These are phyloP conservation scores for Tolypeutes matacus DNA, from an alignment of 2,797 vertebrate genomes.

Conservation along the genomic window DNA sequence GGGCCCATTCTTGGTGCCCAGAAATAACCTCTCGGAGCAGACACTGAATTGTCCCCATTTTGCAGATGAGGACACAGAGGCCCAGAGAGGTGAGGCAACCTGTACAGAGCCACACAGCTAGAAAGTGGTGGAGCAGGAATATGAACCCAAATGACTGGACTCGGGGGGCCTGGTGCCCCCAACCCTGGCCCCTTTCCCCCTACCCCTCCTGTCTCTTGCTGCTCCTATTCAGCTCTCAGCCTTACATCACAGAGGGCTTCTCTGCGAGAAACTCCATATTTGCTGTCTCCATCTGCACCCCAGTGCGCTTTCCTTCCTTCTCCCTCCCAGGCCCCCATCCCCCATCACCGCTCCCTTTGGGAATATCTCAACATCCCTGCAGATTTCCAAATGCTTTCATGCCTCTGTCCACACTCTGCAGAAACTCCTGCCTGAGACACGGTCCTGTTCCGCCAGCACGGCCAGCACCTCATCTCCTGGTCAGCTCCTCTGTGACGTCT, in stretches of 20 bases:
- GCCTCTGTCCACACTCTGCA: neutral
- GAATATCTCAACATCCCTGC: neutral
- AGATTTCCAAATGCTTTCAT: neutral
- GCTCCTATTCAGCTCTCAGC: fast-evolving
- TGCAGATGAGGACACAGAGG: neutral
- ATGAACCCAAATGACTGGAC: neutral
- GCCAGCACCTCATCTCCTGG: neutral
- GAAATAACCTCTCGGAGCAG: neutral
- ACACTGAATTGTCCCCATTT: neutral
- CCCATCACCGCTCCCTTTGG: neutral
- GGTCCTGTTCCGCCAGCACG: neutral
- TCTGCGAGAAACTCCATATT: neutral
- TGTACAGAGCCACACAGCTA: neutral
- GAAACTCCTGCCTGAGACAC: neutral
- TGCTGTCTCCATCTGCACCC: neutral
- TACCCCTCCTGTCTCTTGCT: neutral
- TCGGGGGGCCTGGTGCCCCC: neutral
- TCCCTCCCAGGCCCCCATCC: neutral
- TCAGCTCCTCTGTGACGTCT: neutral
- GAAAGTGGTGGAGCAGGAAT: neutral
- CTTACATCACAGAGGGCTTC: fast-evolving
- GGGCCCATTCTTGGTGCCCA: neutral
- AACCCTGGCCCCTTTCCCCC: fast-evolving
- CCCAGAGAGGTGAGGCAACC: neutral
- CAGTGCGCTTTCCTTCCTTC: neutral